Evolutionary conservation across 2,113 vertebrate genomes (phyloP).

Genomic region (Poeciliopsis prolifica): DNA sequence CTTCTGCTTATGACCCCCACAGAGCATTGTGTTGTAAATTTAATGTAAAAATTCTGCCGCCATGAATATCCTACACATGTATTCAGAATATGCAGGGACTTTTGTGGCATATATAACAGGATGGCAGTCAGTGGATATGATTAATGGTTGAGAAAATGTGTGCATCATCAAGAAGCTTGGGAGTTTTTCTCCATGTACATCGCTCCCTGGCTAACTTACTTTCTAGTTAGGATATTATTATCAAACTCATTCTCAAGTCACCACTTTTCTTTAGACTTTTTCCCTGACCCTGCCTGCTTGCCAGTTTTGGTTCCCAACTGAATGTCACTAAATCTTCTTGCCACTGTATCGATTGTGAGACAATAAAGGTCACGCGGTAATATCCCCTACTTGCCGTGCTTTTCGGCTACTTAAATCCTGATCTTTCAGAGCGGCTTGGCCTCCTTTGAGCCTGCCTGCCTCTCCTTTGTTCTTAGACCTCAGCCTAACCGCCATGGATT

Average conservation of each 20-base stretch:
- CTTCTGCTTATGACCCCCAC: constrained; percentile 2
- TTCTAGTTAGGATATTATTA: background rate
- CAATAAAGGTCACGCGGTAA: constrained; percentile 60
- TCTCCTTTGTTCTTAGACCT: constrained; percentile 21
- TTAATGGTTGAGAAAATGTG: background rate
- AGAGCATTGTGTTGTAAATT: constrained; percentile 3
- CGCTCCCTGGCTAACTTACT: background rate
- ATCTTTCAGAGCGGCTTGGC: constrained; percentile 14
- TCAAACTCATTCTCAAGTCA: background rate
- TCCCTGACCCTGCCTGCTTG: background rate
- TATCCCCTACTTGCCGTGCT: constrained; percentile 35
- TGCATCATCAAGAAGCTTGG: background rate
- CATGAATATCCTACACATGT: background rate
- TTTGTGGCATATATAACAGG: background rate
- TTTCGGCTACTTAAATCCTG: constrained; percentile 38
- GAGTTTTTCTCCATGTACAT: background rate
- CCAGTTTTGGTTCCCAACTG: constrained; percentile 20
- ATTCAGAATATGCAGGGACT: background rate
- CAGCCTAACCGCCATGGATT: constrained; percentile 29
- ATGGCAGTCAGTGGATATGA: background rate
- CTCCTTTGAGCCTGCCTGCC: constrained; percentile 28
- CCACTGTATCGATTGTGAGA: constrained; percentile 52
- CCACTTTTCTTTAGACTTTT: background rate
- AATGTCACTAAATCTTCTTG: constrained; percentile 54
- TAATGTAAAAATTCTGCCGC: constrained; percentile 1